Conservation (phyloP, 2,113 vertebrate species). For the Arenaria interpres region DNA sequence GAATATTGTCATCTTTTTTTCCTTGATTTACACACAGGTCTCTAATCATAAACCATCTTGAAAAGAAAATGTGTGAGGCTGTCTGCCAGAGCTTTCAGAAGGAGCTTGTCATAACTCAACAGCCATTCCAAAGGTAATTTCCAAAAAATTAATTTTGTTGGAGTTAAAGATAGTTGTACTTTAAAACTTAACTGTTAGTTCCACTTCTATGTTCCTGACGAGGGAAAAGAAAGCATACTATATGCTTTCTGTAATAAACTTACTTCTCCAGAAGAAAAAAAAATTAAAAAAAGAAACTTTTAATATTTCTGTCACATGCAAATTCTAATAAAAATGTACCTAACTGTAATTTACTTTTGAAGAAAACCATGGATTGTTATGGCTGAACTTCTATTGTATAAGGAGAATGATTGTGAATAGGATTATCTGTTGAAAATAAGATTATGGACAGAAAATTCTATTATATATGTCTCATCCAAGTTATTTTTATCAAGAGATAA, state of each 20-base stretch:
- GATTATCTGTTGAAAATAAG: neutral
- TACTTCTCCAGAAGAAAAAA: neutral
- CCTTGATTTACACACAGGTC: conserved; percentile 19
- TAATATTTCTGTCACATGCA: neutral
- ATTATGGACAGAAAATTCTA: neutral
- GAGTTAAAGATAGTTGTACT: neutral
- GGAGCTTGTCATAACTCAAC: conserved; percentile 17
- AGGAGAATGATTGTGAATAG: neutral
- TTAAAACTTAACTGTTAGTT: neutral
- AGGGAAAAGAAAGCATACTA: neutral
- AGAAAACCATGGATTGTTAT: neutral
- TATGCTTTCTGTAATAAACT: neutral
- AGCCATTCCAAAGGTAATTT: conserved; percentile 21
- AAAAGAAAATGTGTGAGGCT: neutral
- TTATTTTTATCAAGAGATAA: neutral
- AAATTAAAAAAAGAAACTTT: accelerated
- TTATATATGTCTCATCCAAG: neutral
- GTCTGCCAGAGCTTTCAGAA: conserved; percentile 13
- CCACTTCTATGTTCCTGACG: neutral
- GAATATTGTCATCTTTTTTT: neutral
- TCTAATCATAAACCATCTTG: conserved; percentile 43
- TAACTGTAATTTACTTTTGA: neutral
- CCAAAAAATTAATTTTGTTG: conserved; percentile 23
- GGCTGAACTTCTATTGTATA: neutral
- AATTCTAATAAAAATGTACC: neutral